These are phyloP conservation scores for Hypanus sabinus DNA, from an alignment of 2,113 vertebrate genomes.

Conservation along the genomic window DNA sequence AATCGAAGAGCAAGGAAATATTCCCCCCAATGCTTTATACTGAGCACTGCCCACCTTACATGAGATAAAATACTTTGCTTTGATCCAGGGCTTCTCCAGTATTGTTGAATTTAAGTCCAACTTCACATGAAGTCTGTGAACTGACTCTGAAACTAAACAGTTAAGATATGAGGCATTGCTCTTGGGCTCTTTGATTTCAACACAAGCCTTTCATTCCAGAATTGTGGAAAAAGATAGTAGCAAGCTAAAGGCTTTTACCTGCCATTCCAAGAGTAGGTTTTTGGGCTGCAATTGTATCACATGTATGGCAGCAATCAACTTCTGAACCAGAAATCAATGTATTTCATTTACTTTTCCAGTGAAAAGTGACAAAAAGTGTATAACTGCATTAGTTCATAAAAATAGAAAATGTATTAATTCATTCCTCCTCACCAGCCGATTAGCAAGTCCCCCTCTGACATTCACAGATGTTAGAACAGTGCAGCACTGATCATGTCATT, in stretches of 20 bases:
- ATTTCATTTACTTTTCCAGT: background rate
- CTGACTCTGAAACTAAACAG: background rate
- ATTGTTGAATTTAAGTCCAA: background rate
- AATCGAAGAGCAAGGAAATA: background rate
- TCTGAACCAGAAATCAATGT: background rate
- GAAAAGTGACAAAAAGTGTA: background rate
- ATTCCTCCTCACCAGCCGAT: background rate
- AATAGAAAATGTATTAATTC: background rate
- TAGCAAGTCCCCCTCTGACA: background rate
- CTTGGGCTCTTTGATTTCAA: background rate
- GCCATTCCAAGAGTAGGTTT: background rate
- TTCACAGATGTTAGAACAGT: too few species aligned
- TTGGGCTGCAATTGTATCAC: background rate
- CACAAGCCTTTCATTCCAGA: background rate
- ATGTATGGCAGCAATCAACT: background rate
- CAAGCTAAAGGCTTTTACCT: background rate
- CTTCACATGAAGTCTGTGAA: background rate
- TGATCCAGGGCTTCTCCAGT: background rate
- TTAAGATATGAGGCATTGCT: background rate
- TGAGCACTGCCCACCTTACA: background rate
- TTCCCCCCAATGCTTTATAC: background rate
- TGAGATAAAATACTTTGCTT: background rate
- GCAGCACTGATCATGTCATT: too few species aligned
- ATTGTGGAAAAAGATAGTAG: background rate
- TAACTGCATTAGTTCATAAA: background rate